Conservation (phyloP, 2,113 vertebrate species). For the Tyrannus savana region DNA sequence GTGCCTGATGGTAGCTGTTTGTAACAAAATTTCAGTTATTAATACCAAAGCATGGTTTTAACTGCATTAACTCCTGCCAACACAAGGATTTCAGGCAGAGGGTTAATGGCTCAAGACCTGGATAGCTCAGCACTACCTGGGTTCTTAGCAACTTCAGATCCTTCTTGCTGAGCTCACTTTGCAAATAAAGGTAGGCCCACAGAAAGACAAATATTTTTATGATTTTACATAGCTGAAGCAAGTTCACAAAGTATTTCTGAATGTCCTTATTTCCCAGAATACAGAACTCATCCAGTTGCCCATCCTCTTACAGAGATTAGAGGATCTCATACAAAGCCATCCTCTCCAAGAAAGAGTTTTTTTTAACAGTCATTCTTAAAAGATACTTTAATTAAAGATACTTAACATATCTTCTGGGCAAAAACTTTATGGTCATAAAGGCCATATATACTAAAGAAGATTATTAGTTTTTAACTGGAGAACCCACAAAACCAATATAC, state of each 20-base stretch:
- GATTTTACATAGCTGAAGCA: background rate
- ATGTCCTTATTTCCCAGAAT: background rate
- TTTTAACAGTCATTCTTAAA: background rate
- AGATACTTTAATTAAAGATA: background rate
- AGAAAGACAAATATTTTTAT: background rate
- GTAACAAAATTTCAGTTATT: background rate
- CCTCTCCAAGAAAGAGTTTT: background rate
- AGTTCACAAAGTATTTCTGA: background rate
- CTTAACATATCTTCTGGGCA: background rate
- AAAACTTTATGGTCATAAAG: background rate
- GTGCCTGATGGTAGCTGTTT: background rate
- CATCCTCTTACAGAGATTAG: background rate
- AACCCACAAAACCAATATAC: background rate
- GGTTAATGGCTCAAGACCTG: background rate
- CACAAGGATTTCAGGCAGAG: background rate
- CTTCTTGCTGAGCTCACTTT: background rate
- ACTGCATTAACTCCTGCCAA: background rate
- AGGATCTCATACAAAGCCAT: background rate
- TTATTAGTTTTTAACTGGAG: background rate
- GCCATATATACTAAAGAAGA: background rate
- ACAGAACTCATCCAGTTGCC: background rate
- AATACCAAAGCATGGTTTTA: background rate
- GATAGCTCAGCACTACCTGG: background rate
- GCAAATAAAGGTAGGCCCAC: background rate
- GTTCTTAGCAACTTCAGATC: background rate